Base-by-base conservation (phyloP, 1,140 invertebrate species). In the Sarcophaga bullata region DNA sequence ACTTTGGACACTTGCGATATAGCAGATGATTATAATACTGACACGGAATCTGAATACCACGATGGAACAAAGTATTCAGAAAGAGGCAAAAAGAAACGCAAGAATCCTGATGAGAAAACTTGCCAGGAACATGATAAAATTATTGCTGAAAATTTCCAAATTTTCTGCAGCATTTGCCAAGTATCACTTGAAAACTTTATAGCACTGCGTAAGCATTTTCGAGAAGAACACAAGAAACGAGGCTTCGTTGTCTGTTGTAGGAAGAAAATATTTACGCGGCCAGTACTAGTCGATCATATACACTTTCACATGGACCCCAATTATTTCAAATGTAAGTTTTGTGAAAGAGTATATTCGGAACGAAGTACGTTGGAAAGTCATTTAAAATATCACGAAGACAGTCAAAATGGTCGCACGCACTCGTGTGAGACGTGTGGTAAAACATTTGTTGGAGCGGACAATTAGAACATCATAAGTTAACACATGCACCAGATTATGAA, bases 301-400 rank as follows among this genome's bases (percentile, higher is more conserved):
- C 49, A 78, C 25, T 19, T 17, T 25, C 75, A 78, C 50, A 8
- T 19, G 13, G 48, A 78, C 9, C 75, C 75, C 8, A 13, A 78
- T 8, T 52, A 78, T 52, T 78, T 78, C 50, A 78, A 78, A 19
- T 78, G 75, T 50, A 52, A 78, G n/a, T 17, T 50, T 8, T 78
- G 75, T 78, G 48, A 13, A 6, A 78, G 50, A 78, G 48, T 78
- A 3, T 50, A 11, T 5, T n/a, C 75, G 1, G 75, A 78, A 25
- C 75, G 75, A 1, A 19, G 17, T 78, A 19, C n/a, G 11, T 78
- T 78, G 15, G 19, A 19, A 46, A 52, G 17, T 78, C 75, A 78
- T 50, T 47, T 78, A 8, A 50, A 52, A 78, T 52, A 47, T 8
- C 75, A 78, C 49, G n/a, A 78, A 19, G 48, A 9, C 7, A 47